Base-by-base conservation (phyloP, 2,888 invertebrate species). In the Catocala sponsa region DNA sequence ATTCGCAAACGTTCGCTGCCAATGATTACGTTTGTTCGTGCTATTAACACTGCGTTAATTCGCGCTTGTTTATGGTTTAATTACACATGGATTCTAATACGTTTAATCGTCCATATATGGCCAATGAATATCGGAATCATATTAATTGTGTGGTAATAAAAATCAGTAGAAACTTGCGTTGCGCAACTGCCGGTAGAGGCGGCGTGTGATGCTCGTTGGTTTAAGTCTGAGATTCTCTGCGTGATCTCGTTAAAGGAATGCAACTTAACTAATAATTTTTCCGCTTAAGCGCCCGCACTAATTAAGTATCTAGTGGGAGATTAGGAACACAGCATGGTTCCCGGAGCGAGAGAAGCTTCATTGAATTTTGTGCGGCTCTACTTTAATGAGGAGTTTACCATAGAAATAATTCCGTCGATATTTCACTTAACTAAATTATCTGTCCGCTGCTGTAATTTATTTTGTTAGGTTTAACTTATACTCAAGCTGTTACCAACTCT, bases 1-100 rank as follows among this genome's bases (percentile, higher is more conserved):
- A 86, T 88, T 87, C 80, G 80, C 78, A 78, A 80, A 60, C 42
- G 55, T 56, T 52, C 41, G 44, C 72, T 69, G 74, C 68, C 76
- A 83, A 83, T 84, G 85, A 84, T 80, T 76, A 72, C 56, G 66
- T 71, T 71, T 56, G 46, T 49, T 48, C 48, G 38, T 65, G 41
- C 55, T n/a, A 53, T 60, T 54, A 66, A 46, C 47, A 13, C 6
- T 48, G 13, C n/a, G 55, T 55, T 62, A 60, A 65, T 72, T 63
- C 47, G 41, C 35, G 65, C 44, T 51, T 58, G 33, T 65, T 55
- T 64, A 49, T 62, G 35, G 41, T 61, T 25, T 63, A 41, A 68
- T 67, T 51, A 50, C 49, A 33, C 42, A 42, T 47, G 13, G 58
- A 63, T 55, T 48, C 49, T 55, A 51, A 38, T 55, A 48, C 41